A percentile compares a stretch with the other conserved stretches of the same genome.
Evolutionary conservation across 1,140 invertebrate genomes (phyloP).

Genomic region (Copidosoma floridanum): DNA sequence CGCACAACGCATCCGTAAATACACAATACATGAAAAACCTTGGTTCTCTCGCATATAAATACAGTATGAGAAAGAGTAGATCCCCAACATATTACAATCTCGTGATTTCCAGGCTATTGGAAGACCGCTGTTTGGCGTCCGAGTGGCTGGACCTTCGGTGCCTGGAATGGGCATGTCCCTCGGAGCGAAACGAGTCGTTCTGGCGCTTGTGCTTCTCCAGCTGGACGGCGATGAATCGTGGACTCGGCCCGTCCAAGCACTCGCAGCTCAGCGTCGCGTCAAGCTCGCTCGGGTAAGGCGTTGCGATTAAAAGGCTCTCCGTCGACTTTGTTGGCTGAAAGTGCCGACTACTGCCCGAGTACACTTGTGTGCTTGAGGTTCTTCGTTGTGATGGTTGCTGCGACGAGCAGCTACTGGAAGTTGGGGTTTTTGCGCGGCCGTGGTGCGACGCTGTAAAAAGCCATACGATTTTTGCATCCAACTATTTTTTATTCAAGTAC

Average conservation of each 20-base stretch:
- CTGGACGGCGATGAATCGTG: constrained; percentile 45
- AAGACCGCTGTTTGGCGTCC: constrained; percentile 48
- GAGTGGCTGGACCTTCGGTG: constrained; percentile 54
- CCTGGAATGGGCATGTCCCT: constrained; percentile 46
- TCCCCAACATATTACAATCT: constrained; percentile 48
- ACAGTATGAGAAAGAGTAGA: too few relatives aligned
- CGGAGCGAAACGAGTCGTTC: constrained; percentile 11
- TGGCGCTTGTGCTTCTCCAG: constrained; percentile 45
- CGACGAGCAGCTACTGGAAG: constrained; percentile 42
- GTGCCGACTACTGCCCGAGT: constrained; percentile 55
- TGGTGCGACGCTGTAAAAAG: too few relatives aligned
- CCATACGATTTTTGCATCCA: too few relatives aligned
- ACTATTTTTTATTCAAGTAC: too few relatives aligned
- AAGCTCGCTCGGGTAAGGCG: constrained; percentile 59
- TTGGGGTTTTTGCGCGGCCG: constrained; percentile 55
- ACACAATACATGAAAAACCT: too few relatives aligned
- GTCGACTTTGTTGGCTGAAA: constrained; percentile 73
- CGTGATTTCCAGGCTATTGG: constrained; percentile 52
- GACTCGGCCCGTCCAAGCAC: constrained; percentile 58
- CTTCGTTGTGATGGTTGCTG: constrained; percentile 47
- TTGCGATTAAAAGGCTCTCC: constrained; percentile 66
- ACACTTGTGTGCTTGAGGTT: constrained; percentile 41
- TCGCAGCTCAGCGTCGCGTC: constrained; percentile 69
- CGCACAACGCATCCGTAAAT: too few relatives aligned
- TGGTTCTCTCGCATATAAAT: too few relatives aligned